Conservation (phyloP, 2,888 invertebrate genomes). For the Bombylius major region DNA sequence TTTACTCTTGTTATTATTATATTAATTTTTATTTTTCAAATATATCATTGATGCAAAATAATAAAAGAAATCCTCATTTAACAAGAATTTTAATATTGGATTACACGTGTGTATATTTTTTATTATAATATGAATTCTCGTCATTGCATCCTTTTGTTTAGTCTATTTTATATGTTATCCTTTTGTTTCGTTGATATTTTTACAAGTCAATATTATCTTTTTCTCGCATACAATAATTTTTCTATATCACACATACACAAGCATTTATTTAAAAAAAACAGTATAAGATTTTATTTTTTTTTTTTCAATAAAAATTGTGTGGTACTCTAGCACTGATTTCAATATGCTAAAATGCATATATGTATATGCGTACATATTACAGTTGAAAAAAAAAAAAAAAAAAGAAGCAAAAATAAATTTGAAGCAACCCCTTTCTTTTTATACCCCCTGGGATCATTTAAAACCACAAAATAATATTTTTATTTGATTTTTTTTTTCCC, state of each 20-base stretch:
- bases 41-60: too few species aligned
- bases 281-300: too few species aligned
- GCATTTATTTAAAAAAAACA: too few species aligned
- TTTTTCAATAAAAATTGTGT: too few species aligned
- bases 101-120: neutral
- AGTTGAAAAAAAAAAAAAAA: too few species aligned
- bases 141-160: neutral
- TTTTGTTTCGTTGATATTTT: neutral
- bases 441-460: slow-evolving; percentile 9
- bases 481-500: slow-evolving; percentile 15
- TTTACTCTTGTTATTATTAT: too few species aligned
- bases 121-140: too few species aligned
- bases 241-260: too few species aligned
- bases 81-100: neutral
- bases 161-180: neutral
- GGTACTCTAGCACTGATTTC: neutral
- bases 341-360: neutral
- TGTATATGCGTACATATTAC: neutral
- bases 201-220: neutral
- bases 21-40: too few species aligned
- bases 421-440: neutral
- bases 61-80: neutral
- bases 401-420: neutral
- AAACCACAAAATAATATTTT: slow-evolving; percentile 15
- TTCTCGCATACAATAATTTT: neutral